Conservation (phyloP, 2,888 invertebrate species). For the Lysandra coridon region DNA sequence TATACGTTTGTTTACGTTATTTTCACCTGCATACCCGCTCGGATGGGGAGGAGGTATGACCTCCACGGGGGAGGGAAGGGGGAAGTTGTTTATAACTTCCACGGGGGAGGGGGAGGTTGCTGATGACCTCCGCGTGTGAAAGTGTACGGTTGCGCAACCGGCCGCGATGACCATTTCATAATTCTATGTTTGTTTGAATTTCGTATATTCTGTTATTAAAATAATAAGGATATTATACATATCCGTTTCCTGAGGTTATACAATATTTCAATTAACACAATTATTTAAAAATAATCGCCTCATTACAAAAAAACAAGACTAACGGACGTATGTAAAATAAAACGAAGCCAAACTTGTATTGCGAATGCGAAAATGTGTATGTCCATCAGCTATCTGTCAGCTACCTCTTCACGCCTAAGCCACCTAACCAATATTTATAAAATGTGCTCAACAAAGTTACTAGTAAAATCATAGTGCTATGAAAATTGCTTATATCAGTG, state of each 20-base stretch:
- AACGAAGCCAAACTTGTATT: too few relatives aligned
- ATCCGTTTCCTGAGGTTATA: not conserved
- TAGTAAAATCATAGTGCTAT: too few relatives aligned
- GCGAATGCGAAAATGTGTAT: too few relatives aligned
- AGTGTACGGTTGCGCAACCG: not conserved
- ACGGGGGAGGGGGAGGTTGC: not conserved
- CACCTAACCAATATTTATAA: too few relatives aligned
- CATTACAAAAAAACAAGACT: too few relatives aligned
- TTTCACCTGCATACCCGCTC: not conserved
- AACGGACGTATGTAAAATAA: too few relatives aligned
- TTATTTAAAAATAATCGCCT: not conserved
- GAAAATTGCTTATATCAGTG: too few relatives aligned
- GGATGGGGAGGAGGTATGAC: not conserved
- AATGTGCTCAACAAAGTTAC: too few relatives aligned
- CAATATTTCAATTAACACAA: not conserved
- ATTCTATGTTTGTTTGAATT: constrained; percentile 17
- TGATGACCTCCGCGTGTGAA: constrained; percentile 16
- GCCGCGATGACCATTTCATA: constrained; percentile 15
- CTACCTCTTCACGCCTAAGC: too few relatives aligned
- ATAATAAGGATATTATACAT: not conserved
- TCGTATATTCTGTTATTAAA: not conserved
- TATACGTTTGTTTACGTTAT: not conserved
- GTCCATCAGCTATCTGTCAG: too few relatives aligned
- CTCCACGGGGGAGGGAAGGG: not conserved
- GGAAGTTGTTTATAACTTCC: not conserved